Evolutionary conservation across 2,888 invertebrate species (phyloP).

Genomic region (Mesodorylaimus sp.): DNA sequence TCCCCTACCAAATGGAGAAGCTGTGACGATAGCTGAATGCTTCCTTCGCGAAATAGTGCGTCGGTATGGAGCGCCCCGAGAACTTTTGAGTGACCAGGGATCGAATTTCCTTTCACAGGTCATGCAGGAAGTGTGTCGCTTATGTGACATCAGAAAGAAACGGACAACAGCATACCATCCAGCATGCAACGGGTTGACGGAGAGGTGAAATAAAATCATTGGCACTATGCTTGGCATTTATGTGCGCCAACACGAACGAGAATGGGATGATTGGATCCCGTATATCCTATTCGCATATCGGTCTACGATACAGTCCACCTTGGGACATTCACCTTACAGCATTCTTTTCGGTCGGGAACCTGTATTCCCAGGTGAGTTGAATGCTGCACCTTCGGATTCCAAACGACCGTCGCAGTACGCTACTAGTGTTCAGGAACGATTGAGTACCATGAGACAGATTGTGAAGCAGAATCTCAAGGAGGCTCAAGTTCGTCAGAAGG

Average conservation of each 20-base stretch:
- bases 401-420: too few species aligned
- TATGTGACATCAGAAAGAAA: background rate
- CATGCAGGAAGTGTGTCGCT: background rate
- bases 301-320: too few species aligned
- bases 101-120: background rate
- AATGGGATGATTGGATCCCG: constrained; percentile 20
- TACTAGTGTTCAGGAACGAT: too few species aligned
- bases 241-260: constrained; percentile 14
- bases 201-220: constrained; percentile 15
- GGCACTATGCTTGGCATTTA: constrained; percentile 16
- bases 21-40: constrained; percentile 21
- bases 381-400: too few species aligned
- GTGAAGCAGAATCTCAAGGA: too few species aligned
- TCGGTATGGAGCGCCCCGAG: background rate
- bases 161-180: constrained; percentile 12
- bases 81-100: background rate
- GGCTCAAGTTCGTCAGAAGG: too few species aligned
- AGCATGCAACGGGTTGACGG: constrained; percentile 13
- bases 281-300: constrained; percentile 17
- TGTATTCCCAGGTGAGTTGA: too few species aligned
- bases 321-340: too few species aligned
- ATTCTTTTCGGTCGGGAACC: too few species aligned
- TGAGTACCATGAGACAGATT: too few species aligned
- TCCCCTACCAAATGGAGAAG: constrained; percentile 23
- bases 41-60: background rate